phyloP scores from a whole-genome alignment of 2,797 vertebrate genomes.

The Pantherophis alleghaniensis region DNA sequence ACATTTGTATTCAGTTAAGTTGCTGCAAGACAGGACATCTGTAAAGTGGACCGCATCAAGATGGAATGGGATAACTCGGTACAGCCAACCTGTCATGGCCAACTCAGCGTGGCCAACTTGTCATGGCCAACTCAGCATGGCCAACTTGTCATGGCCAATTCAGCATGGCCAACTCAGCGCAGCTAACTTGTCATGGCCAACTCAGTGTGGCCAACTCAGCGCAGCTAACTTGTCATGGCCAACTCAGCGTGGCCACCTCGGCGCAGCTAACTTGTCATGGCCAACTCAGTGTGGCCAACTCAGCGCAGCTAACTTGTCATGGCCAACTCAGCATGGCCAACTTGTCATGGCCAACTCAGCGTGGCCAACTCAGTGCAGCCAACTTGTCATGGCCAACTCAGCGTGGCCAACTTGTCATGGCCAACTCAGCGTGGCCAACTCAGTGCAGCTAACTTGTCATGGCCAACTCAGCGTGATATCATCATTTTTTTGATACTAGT shows the following conservation, averaged over 20 bases:
- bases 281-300: not conserved
- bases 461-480: too few relatives aligned
- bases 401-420: not conserved
- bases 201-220: not conserved
- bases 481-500: not conserved
- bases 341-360: too few relatives aligned
- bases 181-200: too few relatives aligned
- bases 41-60: not conserved
- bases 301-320: not conserved
- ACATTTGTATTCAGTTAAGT: not conserved
- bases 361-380: accelerated
- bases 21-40: not conserved
- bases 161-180: accelerated
- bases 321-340: too few relatives aligned
- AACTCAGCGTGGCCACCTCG: not conserved
- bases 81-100: not conserved
- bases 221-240: not conserved
- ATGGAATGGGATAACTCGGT: not conserved
- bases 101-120: too few relatives aligned
- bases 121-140: too few relatives aligned
- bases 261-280: too few relatives aligned
- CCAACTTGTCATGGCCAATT: too few relatives aligned
- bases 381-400: not conserved
- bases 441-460: too few relatives aligned
- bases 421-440: not conserved